Evolutionary conservation across 2,888 invertebrate genomes (phyloP), one percentile per base, ranked within the genome.

Genomic region (Stramonita haemastoma): DNA sequence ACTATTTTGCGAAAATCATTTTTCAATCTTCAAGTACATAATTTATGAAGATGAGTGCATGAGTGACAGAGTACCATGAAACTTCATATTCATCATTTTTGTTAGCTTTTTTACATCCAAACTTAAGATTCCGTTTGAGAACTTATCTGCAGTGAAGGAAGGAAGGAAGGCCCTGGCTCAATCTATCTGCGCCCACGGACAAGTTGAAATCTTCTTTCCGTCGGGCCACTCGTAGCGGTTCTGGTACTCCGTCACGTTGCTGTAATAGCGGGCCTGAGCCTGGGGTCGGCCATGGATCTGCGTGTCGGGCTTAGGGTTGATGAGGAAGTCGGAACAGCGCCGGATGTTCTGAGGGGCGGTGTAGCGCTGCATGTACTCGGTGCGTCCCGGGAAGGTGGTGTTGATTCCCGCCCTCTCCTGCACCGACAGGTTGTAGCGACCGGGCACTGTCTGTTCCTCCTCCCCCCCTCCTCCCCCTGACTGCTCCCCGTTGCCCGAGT

Each of bases 341-440:
- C 92, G 88, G 89, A 94, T 93, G 34, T 90, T 91, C 0, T 93
- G 92, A 4, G 94, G 95, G 29, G 90, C 60, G 77, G 90, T 92
- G 92, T 94, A 96, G 29, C 94, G 93, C 29, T 93, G 92, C 94
- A 93, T 95, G 93, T 96, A 96, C 91, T 96, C 95, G 0, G 95
- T 95, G 70, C 88, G 91, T 26, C 95, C 96, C 11, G 96, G 96
- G 92, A 95, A 96, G 4, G 91, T 94, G 6, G 94, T 95, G 92
- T 95, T 95, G 90, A 96, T 96, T 15, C 96, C 96, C 34, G 95
- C 95, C 90, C 95, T 90, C 91, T 96, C 95, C 91, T 95, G 95
- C 26, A 95, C 93, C 19, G 93, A 94, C 89, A 93, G 93, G 22
- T 91, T 91, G 73, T 90, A 90, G 79, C 91, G 91, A 32, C 90